Percentiles rank a stretch among this genome's conserved stretches.
Conservation (phyloP, 2,113 vertebrate species). For the Cichladusa arquata region DNA sequence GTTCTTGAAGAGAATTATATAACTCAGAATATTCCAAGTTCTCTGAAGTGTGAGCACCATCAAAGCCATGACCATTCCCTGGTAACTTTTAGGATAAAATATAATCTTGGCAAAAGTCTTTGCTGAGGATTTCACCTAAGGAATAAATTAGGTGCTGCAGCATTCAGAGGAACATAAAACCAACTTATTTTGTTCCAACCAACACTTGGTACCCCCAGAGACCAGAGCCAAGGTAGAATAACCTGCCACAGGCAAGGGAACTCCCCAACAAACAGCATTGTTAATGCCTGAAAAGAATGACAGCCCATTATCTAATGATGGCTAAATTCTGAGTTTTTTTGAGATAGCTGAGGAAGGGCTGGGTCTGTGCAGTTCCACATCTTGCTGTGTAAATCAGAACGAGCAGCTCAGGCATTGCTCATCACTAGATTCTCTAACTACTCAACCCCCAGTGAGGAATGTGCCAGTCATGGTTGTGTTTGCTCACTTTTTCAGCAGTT, state of each 20-base stretch:
- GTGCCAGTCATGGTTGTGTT: neutral
- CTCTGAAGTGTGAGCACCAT: neutral
- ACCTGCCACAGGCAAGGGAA: neutral
- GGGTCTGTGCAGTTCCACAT: neutral
- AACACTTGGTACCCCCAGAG: neutral
- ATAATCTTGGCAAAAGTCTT: neutral
- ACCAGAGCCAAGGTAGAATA: neutral
- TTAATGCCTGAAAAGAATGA: neutral
- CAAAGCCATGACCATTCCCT: neutral
- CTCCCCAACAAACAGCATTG: neutral
- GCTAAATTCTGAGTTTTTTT: neutral
- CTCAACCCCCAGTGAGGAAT: neutral
- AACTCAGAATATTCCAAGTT: neutral
- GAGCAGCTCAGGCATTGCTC: neutral
- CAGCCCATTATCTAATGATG: neutral
- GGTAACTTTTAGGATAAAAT: neutral
- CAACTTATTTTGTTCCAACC: accelerated
- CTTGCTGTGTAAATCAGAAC: accelerated
- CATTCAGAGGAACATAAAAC: neutral
- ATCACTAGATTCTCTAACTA: neutral
- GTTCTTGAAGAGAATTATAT: neutral
- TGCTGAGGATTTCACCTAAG: neutral
- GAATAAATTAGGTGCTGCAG: neutral
- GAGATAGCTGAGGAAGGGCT: neutral
- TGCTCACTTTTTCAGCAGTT: conserved; percentile 90